These are phyloP conservation scores for Metridium senile DNA, from an alignment of 92 coral and sea anemone genomes.

Conservation along the genomic window DNA sequence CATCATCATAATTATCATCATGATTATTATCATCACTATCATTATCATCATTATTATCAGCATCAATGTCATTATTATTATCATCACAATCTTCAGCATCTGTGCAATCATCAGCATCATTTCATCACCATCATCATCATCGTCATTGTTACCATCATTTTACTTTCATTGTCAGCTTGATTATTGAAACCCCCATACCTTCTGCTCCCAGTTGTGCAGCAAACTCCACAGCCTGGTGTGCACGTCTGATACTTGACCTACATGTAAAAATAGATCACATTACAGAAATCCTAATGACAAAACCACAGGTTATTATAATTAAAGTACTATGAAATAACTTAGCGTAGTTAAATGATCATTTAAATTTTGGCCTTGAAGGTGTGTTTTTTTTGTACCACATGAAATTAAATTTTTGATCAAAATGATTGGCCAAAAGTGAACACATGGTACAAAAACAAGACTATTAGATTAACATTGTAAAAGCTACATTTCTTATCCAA, in stretches of 20 bases:
- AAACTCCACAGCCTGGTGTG: constrained; percentile 90
- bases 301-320: too few relatives aligned
- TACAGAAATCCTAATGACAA: too few relatives aligned
- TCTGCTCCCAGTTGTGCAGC: constrained; percentile 72
- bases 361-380: too few relatives aligned
- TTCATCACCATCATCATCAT: background rate
- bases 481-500: too few relatives aligned
- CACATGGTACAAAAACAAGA: too few relatives aligned
- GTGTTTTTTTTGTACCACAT: too few relatives aligned
- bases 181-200: constrained; percentile 30
- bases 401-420: too few relatives aligned
- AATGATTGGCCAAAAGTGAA: too few relatives aligned
- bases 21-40: background rate
- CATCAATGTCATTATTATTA: background rate
- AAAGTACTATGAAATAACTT: too few relatives aligned
- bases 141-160: background rate
- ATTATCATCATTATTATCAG: background rate
- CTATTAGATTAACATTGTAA: too few relatives aligned
- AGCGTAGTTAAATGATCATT: too few relatives aligned
- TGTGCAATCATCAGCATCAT: background rate
- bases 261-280: too few relatives aligned
- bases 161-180: background rate
- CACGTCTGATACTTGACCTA: constrained; percentile 83
- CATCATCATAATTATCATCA: background rate
- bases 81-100: background rate